These are phyloP conservation scores for Eclectus roratus DNA, from an alignment of 2,113 vertebrate genomes.

Conservation along the genomic window DNA sequence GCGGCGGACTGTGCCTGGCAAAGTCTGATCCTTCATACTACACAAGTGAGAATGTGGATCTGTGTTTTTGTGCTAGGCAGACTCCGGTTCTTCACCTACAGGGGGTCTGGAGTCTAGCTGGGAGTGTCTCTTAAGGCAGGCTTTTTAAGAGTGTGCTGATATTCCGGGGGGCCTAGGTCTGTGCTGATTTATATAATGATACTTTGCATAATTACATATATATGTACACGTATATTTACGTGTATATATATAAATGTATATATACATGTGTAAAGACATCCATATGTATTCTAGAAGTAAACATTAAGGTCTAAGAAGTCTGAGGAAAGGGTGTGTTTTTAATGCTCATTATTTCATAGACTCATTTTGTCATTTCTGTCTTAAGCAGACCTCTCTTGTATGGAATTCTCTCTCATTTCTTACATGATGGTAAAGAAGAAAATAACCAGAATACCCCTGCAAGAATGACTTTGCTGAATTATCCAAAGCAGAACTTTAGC, in stretches of 20 bases:
- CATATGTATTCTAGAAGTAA: not conserved
- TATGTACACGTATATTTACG: too few relatives aligned
- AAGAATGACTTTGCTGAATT: slow-evolving; percentile 55
- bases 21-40: not conserved
- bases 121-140: not conserved
- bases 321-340: not conserved
- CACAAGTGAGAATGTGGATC: not conserved
- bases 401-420: slow-evolving; percentile 86
- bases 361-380: slow-evolving; percentile 14
- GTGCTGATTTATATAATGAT: not conserved
- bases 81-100: fast-evolving
- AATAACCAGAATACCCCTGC: slow-evolving; percentile 63
- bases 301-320: not conserved
- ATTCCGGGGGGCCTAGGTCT: not conserved
- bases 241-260: not conserved
- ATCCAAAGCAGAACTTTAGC: slow-evolving; percentile 27
- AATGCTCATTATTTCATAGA: not conserved
- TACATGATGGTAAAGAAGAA: slow-evolving; percentile 72
- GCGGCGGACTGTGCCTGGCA: not conserved
- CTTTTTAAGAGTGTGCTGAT: not conserved
- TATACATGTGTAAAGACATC: not conserved
- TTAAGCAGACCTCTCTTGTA: slow-evolving; percentile 90
- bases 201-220: not conserved
- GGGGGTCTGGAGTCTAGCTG: not conserved
- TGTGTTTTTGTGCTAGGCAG: not conserved